Base-by-base conservation (phyloP, 2,888 invertebrate genomes). In the Drosophila cognata region DNA sequence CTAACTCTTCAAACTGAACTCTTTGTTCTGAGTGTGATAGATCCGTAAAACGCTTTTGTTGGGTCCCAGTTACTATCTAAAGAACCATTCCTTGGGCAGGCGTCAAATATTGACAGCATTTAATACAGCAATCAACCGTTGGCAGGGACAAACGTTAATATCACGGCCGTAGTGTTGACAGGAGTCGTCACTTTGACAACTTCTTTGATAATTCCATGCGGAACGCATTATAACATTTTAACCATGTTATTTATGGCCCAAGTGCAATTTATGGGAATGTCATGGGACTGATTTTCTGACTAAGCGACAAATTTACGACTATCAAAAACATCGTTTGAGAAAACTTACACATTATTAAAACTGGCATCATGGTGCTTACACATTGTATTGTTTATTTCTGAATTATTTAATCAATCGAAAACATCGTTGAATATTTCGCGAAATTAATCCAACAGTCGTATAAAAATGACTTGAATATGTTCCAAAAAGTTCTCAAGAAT, bases 161-260 rank as follows among this genome's bases (percentile, higher is more conserved):
- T 57, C 53, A 41, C 41, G 28, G 18, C 18, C 29, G 50, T 50
- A 29, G 28, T 36, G 65, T 68, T 56, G 38, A 38, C 71, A 71
- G 67, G 55, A 53, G 55, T 65, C 78, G 56, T 68, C 78, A 66
- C 13, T 43, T 43, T 69, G 78, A 71, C 57, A 68, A 71, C 43
- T 46, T 57, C 35, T 68, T 56, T 60, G 72, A 63, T 79, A 78
- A 62, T 10, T 63, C 63, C 66, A 75, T 69, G 75, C 51, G 78
- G 68, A 78, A 75, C 31, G 77, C 52, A 71, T 77, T 74, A 72
- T 25, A 56, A n/a, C 29, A 36, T 55, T 50, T 59, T 25, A 43
- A n/a, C 8, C 4, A 13, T 28, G 4, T 38, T 55, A 71, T 72
- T 71, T 71, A 74, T 50, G 52, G 50, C 52, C 48, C 31, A 28